Evolutionary conservation across 2,113 vertebrate genomes (phyloP), one percentile per base, ranked within the genome.

Genomic region (Ophiodon elongatus): DNA sequence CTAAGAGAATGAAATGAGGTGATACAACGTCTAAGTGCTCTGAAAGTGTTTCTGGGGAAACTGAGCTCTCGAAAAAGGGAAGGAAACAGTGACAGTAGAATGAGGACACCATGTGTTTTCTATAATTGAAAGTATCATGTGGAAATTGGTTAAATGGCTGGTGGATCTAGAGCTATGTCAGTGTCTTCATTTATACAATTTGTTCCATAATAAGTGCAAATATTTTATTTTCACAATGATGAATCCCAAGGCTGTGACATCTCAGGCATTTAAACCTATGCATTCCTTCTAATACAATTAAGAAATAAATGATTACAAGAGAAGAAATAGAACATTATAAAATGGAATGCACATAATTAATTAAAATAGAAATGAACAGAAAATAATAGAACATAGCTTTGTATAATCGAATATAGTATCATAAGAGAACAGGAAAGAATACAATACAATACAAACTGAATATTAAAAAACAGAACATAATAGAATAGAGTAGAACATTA

Each of bases 71-170:
- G 60, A 87, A 85, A 85, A 56, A n/a, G 68, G 69, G 77, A 89
- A 88, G 71, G 85, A 87, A 85, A 72, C 47, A 31, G 2, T 87
- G 35, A 87, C 52, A 50, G 67, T 6, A 59, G 65, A 84, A 69
- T 56, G 77, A 80, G 56, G 84, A 85, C 80, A 75, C 69, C 64
- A 29, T 47, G 47, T 81, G 63, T 73, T 73, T 62, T 69, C 68
- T 75, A 27, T 73, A 56, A 78, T 37, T 88, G n/a, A 84, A 80
- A 70, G 60, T n/a, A 66, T 15, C 6, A 2, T 23, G 60, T 75
- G 71, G 25, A 80, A 29, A 68, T 59, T 6, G 25, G 69, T 68
- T 64, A 60, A 52, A 57, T 73, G 64, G 37, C 54, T 27, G 15
- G 7, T 43, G 27, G 8, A 43, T 66, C 57, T 27, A 70, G n/a